phyloP scores from a whole-genome alignment of 2,888 invertebrate genomes.

The Xylota segnis region DNA sequence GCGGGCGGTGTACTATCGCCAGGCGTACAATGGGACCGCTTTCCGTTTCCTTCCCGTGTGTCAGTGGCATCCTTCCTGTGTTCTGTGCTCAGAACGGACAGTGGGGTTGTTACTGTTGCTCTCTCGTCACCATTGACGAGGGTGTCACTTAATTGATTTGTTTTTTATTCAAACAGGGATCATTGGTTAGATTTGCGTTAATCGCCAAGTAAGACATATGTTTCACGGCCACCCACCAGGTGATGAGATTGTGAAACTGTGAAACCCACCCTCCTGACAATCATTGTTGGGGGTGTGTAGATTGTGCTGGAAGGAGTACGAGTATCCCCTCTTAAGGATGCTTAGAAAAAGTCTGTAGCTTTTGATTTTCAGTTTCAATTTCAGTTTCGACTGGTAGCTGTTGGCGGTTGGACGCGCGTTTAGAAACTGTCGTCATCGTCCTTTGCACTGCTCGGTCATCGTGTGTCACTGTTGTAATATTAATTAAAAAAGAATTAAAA shows the following conservation, averaged over 20 bases:
- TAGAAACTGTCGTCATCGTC: constrained; percentile 34
- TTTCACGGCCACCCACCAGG: constrained; percentile 76
- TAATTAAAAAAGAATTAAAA: constrained; percentile 48
- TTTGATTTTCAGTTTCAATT: constrained; percentile 42
- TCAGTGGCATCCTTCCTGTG: constrained; percentile 83
- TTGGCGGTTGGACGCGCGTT: constrained; percentile 65
- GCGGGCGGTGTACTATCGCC: constrained; percentile 67
- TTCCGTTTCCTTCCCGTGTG: constrained; percentile 73
- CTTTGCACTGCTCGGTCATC: constrained; percentile 16
- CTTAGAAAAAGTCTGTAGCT: constrained; percentile 63
- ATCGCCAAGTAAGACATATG: constrained; percentile 78
- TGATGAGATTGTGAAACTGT: constrained; percentile 61
- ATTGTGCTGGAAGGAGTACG: constrained; percentile 4
- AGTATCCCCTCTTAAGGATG: constrained; percentile 58
- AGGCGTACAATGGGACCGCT: constrained; percentile 69
- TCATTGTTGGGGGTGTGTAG: background rate
- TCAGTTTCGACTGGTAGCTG: constrained; percentile 64
- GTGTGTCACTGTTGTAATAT: background rate
- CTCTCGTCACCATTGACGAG: constrained; percentile 67
- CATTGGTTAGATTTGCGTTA: constrained; percentile 81
- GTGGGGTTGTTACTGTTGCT: constrained; percentile 56
- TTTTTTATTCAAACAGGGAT: constrained; percentile 84
- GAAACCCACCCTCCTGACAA: constrained; percentile 48
- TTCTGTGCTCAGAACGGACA: constrained; percentile 15
- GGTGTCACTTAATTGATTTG: constrained; percentile 83